Evolutionary conservation across 2,113 vertebrate genomes (phyloP).

Genomic region (Progne subis): DNA sequence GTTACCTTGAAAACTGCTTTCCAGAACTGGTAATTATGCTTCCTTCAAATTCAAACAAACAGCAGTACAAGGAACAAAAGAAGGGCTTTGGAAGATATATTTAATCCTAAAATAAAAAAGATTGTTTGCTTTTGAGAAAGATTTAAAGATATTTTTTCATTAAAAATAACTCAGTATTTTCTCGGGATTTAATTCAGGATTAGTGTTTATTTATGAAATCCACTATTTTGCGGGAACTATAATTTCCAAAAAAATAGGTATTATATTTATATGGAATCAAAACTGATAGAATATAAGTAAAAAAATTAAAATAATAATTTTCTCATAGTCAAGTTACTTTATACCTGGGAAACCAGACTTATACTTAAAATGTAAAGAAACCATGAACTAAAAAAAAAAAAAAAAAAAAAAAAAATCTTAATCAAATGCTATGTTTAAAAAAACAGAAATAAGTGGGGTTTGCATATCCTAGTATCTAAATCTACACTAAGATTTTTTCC

Average conservation of each 20-base stretch:
- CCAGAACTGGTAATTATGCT: not conserved
- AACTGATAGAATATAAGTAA: not conserved
- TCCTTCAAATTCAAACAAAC: not conserved
- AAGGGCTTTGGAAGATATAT: not conserved
- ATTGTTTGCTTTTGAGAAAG: not conserved
- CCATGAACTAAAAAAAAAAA: not conserved
- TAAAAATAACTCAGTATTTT: not conserved
- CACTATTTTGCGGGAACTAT: not conserved
- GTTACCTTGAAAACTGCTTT: not conserved
- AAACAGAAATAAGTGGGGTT: fast-evolving
- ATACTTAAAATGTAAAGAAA: not conserved
- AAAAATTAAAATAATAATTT: not conserved
- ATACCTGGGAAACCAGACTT: not conserved
- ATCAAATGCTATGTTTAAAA: not conserved
- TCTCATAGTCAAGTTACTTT: not conserved
- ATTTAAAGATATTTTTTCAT: not conserved
- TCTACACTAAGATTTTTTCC: not conserved
- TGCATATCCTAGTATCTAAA: not conserved
- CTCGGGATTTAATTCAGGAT: not conserved
- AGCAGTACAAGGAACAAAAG: not conserved
- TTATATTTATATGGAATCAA: not conserved
- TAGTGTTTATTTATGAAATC: not conserved
- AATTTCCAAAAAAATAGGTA: not conserved
- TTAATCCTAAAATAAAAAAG: not conserved
- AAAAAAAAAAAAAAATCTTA: too few relatives aligned